Evolutionary conservation across 2,888 invertebrate genomes (phyloP), one percentile per base, ranked within the genome.

Genomic region (Hemaris fuciformis): DNA sequence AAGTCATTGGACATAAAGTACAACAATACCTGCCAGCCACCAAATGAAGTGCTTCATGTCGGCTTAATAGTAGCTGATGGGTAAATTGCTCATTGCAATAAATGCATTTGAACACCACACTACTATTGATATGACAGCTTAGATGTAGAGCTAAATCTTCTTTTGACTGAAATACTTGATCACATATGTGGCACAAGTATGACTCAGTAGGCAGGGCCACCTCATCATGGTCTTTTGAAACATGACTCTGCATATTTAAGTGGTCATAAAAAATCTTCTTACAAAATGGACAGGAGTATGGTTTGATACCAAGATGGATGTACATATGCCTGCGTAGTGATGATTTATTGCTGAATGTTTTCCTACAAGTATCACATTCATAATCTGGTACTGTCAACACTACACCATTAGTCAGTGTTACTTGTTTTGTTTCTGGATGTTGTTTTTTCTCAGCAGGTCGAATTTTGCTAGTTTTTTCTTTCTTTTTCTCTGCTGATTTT

Each of bases 21-120:
- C 97, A 97, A 57, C 93, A 92, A 76, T 95, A 96, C 0, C 95
- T 95, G 34, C 96, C 95, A n/a, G 94, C 92, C 23, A 95, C 95
- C 43, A 95, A 94, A 83, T 97, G 97, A 6, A 95, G 94, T 38
- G 96, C 94, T 73, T 95, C 94, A 84, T 97, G 97, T 75, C 96
- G 95, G 23, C 93, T 92, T 42, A 92, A 69, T 10, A 82, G 64
- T 10, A 77, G 66, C 43, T 85, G 82, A 58, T 85, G 77, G 5
- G 81, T 64, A 65, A 86, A 92, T 41, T 81, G 79, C 65, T 87
- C 82, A 57, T 84, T 79, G 63, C 92, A 92, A 68, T 96, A 93
- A 75, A 97, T 95, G 27, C 97, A 97, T 60, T 95, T 96, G 42
- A 95, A 93, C 31, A 78, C 71, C 64, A 77, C 80, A 64, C 83